These are phyloP conservation scores for Lumbricus terrestris DNA, from an alignment of 2,888 invertebrate species.

Conservation along the genomic window DNA sequence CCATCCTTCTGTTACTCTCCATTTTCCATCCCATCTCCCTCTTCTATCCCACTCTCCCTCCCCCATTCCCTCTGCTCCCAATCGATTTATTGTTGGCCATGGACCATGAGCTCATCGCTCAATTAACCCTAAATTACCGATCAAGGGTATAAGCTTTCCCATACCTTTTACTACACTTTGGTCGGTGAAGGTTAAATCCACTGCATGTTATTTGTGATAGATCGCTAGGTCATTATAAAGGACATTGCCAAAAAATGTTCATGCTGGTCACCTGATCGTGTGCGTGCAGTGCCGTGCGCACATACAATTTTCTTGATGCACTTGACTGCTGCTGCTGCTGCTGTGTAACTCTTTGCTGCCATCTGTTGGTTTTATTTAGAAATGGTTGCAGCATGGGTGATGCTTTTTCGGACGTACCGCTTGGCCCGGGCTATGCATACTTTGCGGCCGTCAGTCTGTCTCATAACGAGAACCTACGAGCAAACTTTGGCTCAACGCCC, in stretches of 20 bases:
- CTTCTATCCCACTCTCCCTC: background rate
- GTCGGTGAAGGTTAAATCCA: too few relatives aligned
- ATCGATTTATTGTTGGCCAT: background rate
- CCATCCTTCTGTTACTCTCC: background rate
- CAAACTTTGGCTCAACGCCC: conserved; percentile 76
- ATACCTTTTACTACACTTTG: too few relatives aligned
- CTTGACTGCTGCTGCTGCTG: background rate
- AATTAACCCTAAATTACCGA: too few relatives aligned
- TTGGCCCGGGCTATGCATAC: conserved; percentile 74
- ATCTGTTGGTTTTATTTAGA: conserved; percentile 57
- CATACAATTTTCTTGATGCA: too few relatives aligned
- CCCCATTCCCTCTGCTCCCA: background rate
- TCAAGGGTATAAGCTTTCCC: too few relatives aligned
- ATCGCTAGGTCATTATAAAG: background rate
- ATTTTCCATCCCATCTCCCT: background rate
- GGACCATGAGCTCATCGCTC: too few relatives aligned
- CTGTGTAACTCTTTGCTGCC: background rate
- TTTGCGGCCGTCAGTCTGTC: conserved; percentile 80
- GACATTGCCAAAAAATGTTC: background rate
- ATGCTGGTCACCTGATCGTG: too few relatives aligned
- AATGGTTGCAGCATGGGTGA: conserved; percentile 75
- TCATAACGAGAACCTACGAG: conserved; percentile 73
- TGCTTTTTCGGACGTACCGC: conserved; percentile 72
- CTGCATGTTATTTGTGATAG: background rate
- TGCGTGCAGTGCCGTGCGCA: too few relatives aligned